Base-by-base conservation (phyloP, 1,140 invertebrate species). In the Nasonia giraulti region DNA sequence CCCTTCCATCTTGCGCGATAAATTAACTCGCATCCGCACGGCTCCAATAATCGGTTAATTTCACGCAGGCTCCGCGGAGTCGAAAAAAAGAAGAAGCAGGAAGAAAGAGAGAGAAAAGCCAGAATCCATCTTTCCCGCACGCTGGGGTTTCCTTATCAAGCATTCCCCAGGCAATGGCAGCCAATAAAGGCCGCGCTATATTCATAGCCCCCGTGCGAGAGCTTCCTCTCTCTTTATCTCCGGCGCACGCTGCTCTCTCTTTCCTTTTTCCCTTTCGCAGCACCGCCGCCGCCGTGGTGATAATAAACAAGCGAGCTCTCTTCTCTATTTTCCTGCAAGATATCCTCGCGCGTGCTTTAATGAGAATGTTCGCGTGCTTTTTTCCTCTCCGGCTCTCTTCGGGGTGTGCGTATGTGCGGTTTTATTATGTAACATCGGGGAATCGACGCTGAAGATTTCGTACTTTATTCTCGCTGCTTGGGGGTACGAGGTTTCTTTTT, bases 81-180 rank as follows among this genome's bases (percentile, higher is more conserved):
- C 12, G 47, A 62, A 20, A 62, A 62, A n/a, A n/a, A 62, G 20
- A 62, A 62, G 55, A n/a, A n/a, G 55, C 5, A 62, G 55, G 17
- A 62, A 62, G 55, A 11, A 62, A 62, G 55, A 62, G 55, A 62
- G 55, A n/a, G 20, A n/a, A 50, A 17, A 20, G 20, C 14, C 14
- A 81, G 68, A 50, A 85, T 78, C 31, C 66, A 83, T 83, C 82
- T 75, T 78, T n/a, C 20, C n/a, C 11, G 14, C 68, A 27, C 17
- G 3, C 33, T 0, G 55, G 55, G 55, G 55, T 62, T 62, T 23
- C 69, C 55, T 78, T 78, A 78, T 83, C 82, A 37, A 78, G 75
- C 27, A 78, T 83, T 83, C 75, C 62, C 40, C 17, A 78, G 40
- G 40, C 76, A 78, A 84, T 79, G 76, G 68, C 47, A 79, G 66